Evolutionary conservation across 1,140 invertebrate species (phyloP), one percentile per base, ranked within the genome.

Genomic region (Elymnias hypermnestra): DNA sequence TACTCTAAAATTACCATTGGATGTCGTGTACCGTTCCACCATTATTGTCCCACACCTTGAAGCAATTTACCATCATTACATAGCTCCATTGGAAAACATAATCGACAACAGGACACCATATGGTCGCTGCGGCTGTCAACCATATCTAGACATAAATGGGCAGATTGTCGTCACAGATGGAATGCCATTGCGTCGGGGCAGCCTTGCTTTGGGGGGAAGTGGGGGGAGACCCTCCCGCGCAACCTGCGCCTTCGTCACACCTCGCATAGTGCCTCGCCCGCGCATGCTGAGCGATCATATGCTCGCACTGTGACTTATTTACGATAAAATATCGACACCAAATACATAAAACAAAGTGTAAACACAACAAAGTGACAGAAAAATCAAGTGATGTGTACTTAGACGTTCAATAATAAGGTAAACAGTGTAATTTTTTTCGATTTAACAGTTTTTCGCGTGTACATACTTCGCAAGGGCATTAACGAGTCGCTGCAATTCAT

Each of bases 141-240:
- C 75, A 73, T 83, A 66, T 82, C 77, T 71, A 74, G 70, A 82
- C 79, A 72, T 83, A 83, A 83, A 83, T 82, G 79, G 79, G 75
- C 77, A 81, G 55, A 66, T 65, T 73, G 67, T 82, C 75, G 77
- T 82, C 76, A 83, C 74, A 78, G 68, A 72, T 69, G 77, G 73
- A 81, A 79, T 83, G 74, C 73, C 65, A 70, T 63, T 63, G 64
- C 61, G 69, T 56, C 53, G 67, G 57, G 70, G 73, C 74, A 83
- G 70, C 75, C 78, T 83, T 77, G 75, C 40, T 41, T 15, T 5
- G 29, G 5, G 29, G 29, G 29, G 50, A 17, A 41, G 58, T 47
- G 53, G 50, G 46, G 58, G 55, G 64, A 48, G 63, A 39, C 40
- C 54, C 64, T 71, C 66, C 71, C 66, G 65, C 74, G 71, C 71